Evolutionary conservation across 2,888 invertebrate species (phyloP), one percentile per base, ranked within the genome.

Genomic region (Caenorhabditis japonica): DNA sequence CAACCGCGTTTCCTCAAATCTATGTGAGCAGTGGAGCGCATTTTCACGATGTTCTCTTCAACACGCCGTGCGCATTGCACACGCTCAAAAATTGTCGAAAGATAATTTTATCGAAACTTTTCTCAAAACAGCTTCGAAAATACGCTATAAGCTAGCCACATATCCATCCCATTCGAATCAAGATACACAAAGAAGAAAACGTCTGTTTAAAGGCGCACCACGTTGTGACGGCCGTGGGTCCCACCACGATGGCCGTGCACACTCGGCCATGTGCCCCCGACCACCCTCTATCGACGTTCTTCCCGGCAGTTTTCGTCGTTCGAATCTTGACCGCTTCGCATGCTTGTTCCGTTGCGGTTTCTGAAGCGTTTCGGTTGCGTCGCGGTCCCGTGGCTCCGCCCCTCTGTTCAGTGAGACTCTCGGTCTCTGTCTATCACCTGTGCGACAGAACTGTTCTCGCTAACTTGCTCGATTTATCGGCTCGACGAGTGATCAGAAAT

Each of bases 341-440:
- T 71, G 62, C 46, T 44, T 62, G 58, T 71, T 71, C 71, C 71
- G 71, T 71, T 58, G 71, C 70, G 70, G 70, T 62, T 61, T 59
- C 69, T 55, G 59, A 69, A 69, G 69, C 69, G 69, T 59, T 52
- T 70, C 62, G 58, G 62, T 58, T 62, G 71, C 70, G 70, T 62
- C 61, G 70, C 72, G 72, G 71, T 72, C 43, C 49, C 49, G 23
- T 33, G 46, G 59, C 53, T 53, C 69, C 53, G 59, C 69, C 59
- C 12, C 19, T 46, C 12, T 69, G 34, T 23, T 44, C 3, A 39
- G 39, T n/a, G 62, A 62, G 62, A 55, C 62, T 55, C 15, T 55
- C 62, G 39, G 62, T 64, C 55, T 56, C 23, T 39, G 61, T 64
- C 49, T 64, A 64, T 64, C 64, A 64, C 64, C 64, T 55, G 56